Conservation (phyloP, 2,888 invertebrate species). For the Leucoptera coffeella region DNA sequence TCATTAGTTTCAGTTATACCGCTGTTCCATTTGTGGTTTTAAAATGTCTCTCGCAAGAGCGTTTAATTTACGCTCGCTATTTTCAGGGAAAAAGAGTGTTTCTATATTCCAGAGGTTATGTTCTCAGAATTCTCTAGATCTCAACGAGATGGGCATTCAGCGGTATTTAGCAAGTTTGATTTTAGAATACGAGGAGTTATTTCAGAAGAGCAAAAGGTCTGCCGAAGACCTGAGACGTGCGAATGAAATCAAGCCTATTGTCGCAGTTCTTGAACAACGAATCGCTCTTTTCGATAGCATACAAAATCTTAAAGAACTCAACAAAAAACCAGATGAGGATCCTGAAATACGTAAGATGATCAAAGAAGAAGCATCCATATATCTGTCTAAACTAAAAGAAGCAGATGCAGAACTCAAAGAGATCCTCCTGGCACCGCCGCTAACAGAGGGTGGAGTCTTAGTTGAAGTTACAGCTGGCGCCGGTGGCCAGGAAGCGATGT, state of each 20-base stretch:
- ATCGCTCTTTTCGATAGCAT: conserved; percentile 54
- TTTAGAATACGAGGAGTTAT: conserved; percentile 46
- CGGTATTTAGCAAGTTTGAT: conserved; percentile 45
- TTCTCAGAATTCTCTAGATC: conserved; percentile 24
- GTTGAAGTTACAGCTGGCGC: conserved; percentile 87
- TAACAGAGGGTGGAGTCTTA: conserved; percentile 54
- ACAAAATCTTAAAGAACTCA: conserved; percentile 56
- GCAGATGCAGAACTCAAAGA: conserved; percentile 54
- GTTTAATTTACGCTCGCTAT: too few relatives aligned
- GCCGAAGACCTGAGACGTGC: conserved; percentile 21
- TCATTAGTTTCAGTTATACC: too few relatives aligned
- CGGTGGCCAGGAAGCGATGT: conserved; percentile 96
- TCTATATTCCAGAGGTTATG: too few relatives aligned
- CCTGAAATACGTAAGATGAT: conserved; percentile 61
- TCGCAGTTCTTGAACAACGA: conserved; percentile 53
- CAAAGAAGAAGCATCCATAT: conserved; percentile 59
- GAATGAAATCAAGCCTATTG: conserved; percentile 48
- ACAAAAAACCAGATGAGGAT: conserved; percentile 51
- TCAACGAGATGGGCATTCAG: conserved; percentile 37
- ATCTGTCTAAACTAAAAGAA: conserved; percentile 44
- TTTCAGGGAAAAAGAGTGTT: too few relatives aligned
- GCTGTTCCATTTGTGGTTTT: too few relatives aligned
- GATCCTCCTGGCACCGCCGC: conserved; percentile 49
- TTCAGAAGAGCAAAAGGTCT: conserved; percentile 17
- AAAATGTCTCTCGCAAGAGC: too few relatives aligned